Evolutionary conservation across 1,140 invertebrate genomes (phyloP), one percentile per base, ranked within the genome.

Genomic region (Bombus sylvicola): DNA sequence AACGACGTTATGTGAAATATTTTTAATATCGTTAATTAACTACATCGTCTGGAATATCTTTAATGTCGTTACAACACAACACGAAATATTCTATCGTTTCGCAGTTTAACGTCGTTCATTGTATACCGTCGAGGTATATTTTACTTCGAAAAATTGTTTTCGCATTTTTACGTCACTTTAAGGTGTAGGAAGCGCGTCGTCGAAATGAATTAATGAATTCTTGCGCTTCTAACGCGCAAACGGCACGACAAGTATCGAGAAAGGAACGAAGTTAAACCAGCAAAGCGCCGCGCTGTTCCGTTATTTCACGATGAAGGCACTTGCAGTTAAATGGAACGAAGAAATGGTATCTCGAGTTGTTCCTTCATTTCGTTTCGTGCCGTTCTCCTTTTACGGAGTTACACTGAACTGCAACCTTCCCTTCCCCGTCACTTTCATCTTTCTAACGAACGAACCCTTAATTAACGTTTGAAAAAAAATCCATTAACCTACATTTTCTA

Each of bases 241-340:
- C 43, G 78, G 66, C 78, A 57, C 78, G 78, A 43, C 66, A 71
- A 81, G 66, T 71, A 81, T 81, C 78, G 66, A 22, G 78, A 37
- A 81, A 71, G 78, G 78, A 71, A 81, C 66, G 66, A 81, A 57
- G 78, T 81, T 81, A 69, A 81, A 31, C 78, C 64, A 69, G 66
- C 43, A 37, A 80, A n/a, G 66, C 78, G 66, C 47, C 37, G 66
- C 78, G 66, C 47, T 34, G 66, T 71, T 81, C 66, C 34, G 78
- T 81, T 81, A 81, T 81, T 71, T 53, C 78, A 43, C 25, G 76
- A 79, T 79, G 59, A 79, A 79, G 76, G 76, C 76, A 79, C 76
- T 79, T 64, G 76, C 76, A 66, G 78, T 81, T 81, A 71, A 81
- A 71, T 81, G 78, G 47, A 71, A 81, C 64, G 78, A 71, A 81